Conservation (phyloP, 2,888 invertebrate species). For the Neoascia interrupta region DNA sequence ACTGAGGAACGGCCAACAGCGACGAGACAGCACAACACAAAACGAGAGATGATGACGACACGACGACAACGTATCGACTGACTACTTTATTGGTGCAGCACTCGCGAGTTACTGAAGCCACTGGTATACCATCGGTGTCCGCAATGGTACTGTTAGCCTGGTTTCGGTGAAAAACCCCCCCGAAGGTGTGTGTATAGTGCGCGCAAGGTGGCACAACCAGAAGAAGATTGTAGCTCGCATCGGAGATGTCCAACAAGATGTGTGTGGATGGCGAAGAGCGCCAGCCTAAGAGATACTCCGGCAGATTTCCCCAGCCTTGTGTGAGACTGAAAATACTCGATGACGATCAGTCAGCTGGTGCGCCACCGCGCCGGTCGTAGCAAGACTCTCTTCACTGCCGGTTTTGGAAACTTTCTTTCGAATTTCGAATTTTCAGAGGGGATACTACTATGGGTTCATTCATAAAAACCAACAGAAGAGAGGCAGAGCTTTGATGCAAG, state of each 20-base stretch:
- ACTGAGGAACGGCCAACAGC: not conserved
- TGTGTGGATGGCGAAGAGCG: constrained; percentile 32
- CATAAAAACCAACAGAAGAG: constrained; percentile 46
- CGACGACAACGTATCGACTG: constrained; percentile 47
- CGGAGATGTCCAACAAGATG: constrained; percentile 22
- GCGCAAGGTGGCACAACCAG: constrained; percentile 55
- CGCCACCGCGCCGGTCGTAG: constrained; percentile 25
- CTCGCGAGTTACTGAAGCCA: constrained; percentile 68
- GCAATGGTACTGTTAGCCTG: constrained; percentile 68
- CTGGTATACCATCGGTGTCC: constrained; percentile 61
- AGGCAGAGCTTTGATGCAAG: constrained; percentile 14
- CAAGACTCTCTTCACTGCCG: constrained; percentile 10
- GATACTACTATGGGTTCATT: constrained; percentile 37
- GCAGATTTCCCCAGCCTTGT: not conserved
- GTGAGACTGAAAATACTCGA: not conserved
- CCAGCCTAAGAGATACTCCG: constrained; percentile 17
- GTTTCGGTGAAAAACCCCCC: constrained; percentile 45
- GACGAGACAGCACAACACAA: not conserved
- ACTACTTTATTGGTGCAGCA: constrained; percentile 62
- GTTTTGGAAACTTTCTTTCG: constrained; percentile 59
- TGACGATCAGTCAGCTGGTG: constrained; percentile 7
- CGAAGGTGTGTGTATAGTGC: constrained; percentile 10
- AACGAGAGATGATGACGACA: constrained; percentile 6
- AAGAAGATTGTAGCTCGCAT: constrained; percentile 43
- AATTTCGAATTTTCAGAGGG: constrained; percentile 44